These are phyloP conservation scores for Polymixis flavicincta DNA, from an alignment of 2,888 invertebrate species.

Conservation along the genomic window DNA sequence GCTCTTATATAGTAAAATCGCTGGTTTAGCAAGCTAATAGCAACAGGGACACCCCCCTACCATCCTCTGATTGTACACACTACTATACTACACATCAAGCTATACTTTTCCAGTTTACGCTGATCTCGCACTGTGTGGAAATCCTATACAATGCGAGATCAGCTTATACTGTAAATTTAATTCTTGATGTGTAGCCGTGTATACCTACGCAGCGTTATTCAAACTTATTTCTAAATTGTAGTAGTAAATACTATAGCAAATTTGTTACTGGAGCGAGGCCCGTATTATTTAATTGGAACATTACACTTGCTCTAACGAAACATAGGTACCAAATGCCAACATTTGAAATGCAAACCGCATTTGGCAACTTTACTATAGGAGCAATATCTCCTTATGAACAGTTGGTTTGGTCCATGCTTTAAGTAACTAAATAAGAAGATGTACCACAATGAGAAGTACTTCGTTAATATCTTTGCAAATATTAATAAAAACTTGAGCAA, in stretches of 20 bases:
- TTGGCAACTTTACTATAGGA: background rate
- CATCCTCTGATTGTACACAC: background rate
- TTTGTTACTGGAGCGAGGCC: background rate
- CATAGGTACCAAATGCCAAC: constrained; percentile 1
- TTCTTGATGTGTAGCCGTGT: too few relatives aligned
- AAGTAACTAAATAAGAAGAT: constrained; percentile 8
- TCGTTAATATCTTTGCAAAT: constrained; percentile 22
- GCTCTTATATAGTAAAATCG: background rate
- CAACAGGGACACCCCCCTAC: too few relatives aligned
- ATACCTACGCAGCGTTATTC: background rate
- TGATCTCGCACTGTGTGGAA: too few relatives aligned
- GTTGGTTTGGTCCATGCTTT: background rate
- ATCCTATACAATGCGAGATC: too few relatives aligned
- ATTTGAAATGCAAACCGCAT: constrained; percentile 21
- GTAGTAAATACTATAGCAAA: too few relatives aligned
- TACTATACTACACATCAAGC: too few relatives aligned
- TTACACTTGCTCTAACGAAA: background rate
- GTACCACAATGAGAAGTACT: background rate
- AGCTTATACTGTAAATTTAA: too few relatives aligned
- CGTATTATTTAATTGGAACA: background rate
- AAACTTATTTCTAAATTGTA: background rate
- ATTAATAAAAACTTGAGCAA: constrained; percentile 5
- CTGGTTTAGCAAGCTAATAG: background rate
- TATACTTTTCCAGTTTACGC: too few relatives aligned
- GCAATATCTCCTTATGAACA: constrained; percentile 7